Conservation (phyloP, 2,888 invertebrate species). For the Drosophila rubida region DNA sequence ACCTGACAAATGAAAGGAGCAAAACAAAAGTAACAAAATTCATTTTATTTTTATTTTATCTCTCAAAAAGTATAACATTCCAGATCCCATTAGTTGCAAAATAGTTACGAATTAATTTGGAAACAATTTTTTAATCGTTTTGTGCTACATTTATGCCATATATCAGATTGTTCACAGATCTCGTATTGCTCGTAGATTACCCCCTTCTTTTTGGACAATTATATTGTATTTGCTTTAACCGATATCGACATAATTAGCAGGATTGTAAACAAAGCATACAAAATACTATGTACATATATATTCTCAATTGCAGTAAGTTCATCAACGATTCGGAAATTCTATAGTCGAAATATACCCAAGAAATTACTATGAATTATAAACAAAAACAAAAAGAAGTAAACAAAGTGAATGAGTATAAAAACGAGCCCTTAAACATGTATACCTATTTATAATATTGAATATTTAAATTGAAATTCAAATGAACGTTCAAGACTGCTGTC, state of each 20-base stretch:
- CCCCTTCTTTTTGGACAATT: not conserved
- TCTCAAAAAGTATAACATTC: slow-evolving; percentile 28
- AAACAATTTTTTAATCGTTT: not conserved
- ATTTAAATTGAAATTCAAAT: slow-evolving; percentile 78
- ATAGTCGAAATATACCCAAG: not conserved
- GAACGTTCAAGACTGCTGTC: slow-evolving; percentile 82
- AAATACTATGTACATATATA: slow-evolving; percentile 16
- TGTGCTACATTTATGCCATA: slow-evolving; percentile 6
- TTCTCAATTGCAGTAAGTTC: slow-evolving; percentile 50
- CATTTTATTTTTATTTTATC: slow-evolving; percentile 16
- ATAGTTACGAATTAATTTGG: slow-evolving; percentile 2
- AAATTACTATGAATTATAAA: slow-evolving; percentile 10
- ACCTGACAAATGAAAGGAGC: not conserved
- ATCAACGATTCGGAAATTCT: slow-evolving; percentile 32
- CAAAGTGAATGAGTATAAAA: slow-evolving; percentile 14
- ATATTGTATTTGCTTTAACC: slow-evolving; percentile 6
- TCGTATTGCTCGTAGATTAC: not conserved
- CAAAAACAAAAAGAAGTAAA: slow-evolving; percentile 9
- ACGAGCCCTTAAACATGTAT: slow-evolving; percentile 62
- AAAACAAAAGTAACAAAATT: slow-evolving; percentile 10
- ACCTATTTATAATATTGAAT: slow-evolving; percentile 79
- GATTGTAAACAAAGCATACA: slow-evolving; percentile 3
- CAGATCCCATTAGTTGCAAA: slow-evolving; percentile 18
- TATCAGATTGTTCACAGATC: not conserved
- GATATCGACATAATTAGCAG: slow-evolving; percentile 16